Percentiles rank a stretch among this genome's conserved stretches.
Conservation (phyloP, 2,888 invertebrate species). For the Stictocephala bisonia region DNA sequence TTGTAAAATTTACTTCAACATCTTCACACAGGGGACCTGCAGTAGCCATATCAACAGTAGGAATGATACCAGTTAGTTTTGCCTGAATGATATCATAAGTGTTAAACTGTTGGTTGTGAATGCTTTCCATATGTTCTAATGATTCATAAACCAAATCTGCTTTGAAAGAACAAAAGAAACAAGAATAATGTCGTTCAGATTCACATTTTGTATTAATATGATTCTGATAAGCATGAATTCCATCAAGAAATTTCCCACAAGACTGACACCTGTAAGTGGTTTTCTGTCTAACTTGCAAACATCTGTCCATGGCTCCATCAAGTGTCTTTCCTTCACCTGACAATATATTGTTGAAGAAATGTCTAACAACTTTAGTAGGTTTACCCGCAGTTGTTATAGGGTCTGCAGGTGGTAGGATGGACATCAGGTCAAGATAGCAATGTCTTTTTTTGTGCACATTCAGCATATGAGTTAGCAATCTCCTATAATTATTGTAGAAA, state of each 20-base stretch:
- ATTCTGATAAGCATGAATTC: conserved; percentile 21
- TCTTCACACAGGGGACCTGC: background rate
- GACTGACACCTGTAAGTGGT: background rate
- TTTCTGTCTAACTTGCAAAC: background rate
- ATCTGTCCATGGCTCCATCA: background rate
- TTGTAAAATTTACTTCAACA: conserved; percentile 7
- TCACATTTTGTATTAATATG: conserved; percentile 24
- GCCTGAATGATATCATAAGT: conserved; percentile 26
- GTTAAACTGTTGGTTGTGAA: conserved; percentile 3
- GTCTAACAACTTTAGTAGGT: conserved; percentile 8
- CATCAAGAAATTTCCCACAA: background rate
- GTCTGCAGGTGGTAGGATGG: background rate
- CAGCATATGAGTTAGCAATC: background rate
- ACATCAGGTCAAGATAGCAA: background rate
- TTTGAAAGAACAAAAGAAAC: conserved; percentile 16
- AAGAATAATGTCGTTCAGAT: conserved; percentile 2
- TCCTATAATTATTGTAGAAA: background rate
- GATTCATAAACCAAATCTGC: conserved; percentile 7
- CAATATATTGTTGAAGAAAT: conserved; percentile 11
- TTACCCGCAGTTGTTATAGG: too few relatives aligned
- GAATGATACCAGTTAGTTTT: conserved; percentile 13
- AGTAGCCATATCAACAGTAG: background rate
- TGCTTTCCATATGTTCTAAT: conserved; percentile 19
- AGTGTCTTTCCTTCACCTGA: background rate
- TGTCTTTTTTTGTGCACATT: background rate